Evolutionary conservation across 1,140 invertebrate species (phyloP), one percentile per base, ranked within the genome.

Genomic region (Pachypsylla venusta): DNA sequence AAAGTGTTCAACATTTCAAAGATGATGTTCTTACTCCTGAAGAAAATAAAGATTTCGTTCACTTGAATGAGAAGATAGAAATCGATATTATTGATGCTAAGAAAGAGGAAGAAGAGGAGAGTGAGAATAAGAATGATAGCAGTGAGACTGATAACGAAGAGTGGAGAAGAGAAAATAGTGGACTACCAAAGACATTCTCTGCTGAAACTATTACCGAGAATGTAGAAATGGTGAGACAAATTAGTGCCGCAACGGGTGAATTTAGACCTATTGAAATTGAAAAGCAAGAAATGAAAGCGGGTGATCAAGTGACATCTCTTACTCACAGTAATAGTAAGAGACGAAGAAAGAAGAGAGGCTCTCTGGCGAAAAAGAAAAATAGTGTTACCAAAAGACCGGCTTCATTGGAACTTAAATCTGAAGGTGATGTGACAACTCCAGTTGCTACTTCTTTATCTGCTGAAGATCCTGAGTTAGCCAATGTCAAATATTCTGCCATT

Each of bases 341-440:
- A 64, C 87, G 83, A 67, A 78, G 85, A 10, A 82, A 83, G 65
- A 84, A 84, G 72, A 87, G 82, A 75, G 80, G 81, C n/a, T 75
- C 80, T 56, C 81, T 84, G 70, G 86, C 85, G 70, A 86, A 85
- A 68, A 83, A 84, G 69, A 83, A 84, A 53, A 28, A 20, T 42
- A 48, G 42, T 48, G n/a, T 56, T 19, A 16, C 2, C 14, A 28
- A 26, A 22, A 57, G 56, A 28, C 5, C 39, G 30, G 56, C 39
- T 3, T 25, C 27, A 3, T 24, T 26, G 27, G 24, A 56, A 25
- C 25, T 56, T 7, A 56, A 28, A 57, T 14, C 3, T n/a, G 39
- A 39, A 57, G 42, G 25, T 19, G 39, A 57, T n/a, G 25, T 2
- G 24, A 24, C 56, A 20, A 35, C 16, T n/a, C 22, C 56, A n/a